Percentiles rank a stretch among this genome's conserved stretches.
These are phyloP conservation scores for Hololepta plana DNA, from an alignment of 2,888 invertebrate genomes.

Conservation along the genomic window DNA sequence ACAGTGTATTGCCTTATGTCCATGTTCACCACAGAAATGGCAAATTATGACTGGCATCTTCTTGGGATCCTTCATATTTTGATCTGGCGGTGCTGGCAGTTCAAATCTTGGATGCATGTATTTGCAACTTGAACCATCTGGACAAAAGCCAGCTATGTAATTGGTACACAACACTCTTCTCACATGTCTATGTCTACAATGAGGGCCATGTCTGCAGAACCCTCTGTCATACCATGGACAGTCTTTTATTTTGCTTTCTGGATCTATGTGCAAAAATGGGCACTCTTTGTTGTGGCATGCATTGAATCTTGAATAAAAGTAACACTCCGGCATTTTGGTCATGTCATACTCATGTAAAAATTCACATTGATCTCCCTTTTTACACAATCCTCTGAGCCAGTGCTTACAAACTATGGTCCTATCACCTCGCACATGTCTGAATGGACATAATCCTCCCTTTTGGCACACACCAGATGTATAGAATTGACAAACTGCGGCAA, in stretches of 20 bases:
- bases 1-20: slow-evolving; percentile 91
- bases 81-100: slow-evolving; percentile 74
- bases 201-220: slow-evolving; percentile 95
- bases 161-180: slow-evolving; percentile 89
- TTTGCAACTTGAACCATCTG: slow-evolving; percentile 85
- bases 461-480: slow-evolving; percentile 57
- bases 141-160: slow-evolving; percentile 89
- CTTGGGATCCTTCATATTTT: slow-evolving; percentile 62
- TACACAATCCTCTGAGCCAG: slow-evolving; percentile 96
- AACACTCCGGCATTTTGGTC: slow-evolving; percentile 99
- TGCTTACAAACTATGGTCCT: slow-evolving; percentile 98
- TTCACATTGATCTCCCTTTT: slow-evolving; percentile 99
- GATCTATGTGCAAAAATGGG: slow-evolving; percentile 98
- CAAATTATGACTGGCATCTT: slow-evolving; percentile 73
- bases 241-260: slow-evolving; percentile 96
- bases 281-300: slow-evolving; percentile 99
- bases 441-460: slow-evolving; percentile 86
- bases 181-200: slow-evolving; percentile 91
- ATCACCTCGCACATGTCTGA: slow-evolving; percentile 93
- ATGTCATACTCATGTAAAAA: slow-evolving; percentile 99
- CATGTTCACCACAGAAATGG: slow-evolving; percentile 91
- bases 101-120: slow-evolving; percentile 95
- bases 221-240: slow-evolving; percentile 97
- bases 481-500: slow-evolving; percentile 90
- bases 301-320: slow-evolving; percentile 97